phyloP scores from a whole-genome alignment of 1,140 invertebrate genomes.

The Polypedilum pembai region DNA sequence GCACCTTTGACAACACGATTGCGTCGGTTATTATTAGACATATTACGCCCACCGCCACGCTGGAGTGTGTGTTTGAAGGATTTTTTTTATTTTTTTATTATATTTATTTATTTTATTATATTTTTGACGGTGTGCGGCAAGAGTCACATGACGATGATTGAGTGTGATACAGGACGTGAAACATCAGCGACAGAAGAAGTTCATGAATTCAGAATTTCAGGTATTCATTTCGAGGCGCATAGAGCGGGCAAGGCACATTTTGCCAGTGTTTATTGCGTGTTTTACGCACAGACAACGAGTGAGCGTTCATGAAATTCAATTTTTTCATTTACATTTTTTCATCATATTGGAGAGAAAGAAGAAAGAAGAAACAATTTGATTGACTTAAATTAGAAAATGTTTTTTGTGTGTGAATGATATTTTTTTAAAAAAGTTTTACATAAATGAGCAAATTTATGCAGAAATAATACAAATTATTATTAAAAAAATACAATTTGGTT shows the following conservation, averaged over 20 bases:
- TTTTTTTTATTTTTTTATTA: background rate
- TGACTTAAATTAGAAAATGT: conserved; percentile 27
- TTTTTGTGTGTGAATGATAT: background rate
- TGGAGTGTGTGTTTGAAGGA: background rate
- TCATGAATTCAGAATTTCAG: conserved; percentile 12
- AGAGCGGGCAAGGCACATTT: background rate
- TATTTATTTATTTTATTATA: background rate
- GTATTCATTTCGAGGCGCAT: background rate
- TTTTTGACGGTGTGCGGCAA: background rate
- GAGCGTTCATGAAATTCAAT: conserved; percentile 25
- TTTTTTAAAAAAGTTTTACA: background rate
- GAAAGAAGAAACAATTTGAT: conserved; percentile 27
- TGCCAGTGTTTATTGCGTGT: conserved; percentile 1
- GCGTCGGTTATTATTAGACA: conserved; percentile 21
- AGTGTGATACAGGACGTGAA: background rate
- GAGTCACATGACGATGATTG: background rate
- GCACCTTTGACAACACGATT: conserved; percentile 24
- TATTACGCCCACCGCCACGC: conserved; percentile 2
- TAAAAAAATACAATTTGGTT: background rate
- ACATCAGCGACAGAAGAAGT: conserved; percentile 15
- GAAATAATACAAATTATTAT: background rate
- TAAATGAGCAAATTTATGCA: background rate
- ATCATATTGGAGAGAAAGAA: conserved; percentile 23
- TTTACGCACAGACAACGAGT: conserved; percentile 1
- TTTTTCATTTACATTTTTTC: conserved; percentile 21